Evolutionary conservation across 2,888 invertebrate genomes (phyloP), one percentile per base, ranked within the genome.

Genomic region (Nesidiocoris tenuis): DNA sequence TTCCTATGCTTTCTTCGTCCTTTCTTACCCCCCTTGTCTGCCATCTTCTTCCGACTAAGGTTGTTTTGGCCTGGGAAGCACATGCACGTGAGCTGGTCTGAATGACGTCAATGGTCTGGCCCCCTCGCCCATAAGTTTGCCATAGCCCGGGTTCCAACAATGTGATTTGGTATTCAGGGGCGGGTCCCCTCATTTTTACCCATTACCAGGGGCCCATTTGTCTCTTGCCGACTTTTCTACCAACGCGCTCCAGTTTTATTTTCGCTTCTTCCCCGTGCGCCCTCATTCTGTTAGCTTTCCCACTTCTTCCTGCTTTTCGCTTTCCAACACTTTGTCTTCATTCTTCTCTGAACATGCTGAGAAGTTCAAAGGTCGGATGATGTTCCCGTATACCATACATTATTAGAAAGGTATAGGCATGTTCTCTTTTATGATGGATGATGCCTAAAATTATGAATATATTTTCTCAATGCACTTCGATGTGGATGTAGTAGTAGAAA

Each of bases 201-300:
- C 75, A 75, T 75, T 75, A 75, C 75, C 75, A 68, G 61, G 61
- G 75, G 54, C 68, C 75, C 75, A 75, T 75, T 75, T 75, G 75
- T 75, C 75, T 75, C 67, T 24, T 74, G 65, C 56, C 55, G 65
- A 56, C 74, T 65, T 74, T 65, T 21, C 61, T 19, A 39, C 39
- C 39, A 39, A 39, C 39, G 12, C 39, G 39, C 39, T 39, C 39
- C 12, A 39, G 39, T 39, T 39, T 39, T 39, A 39, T 39, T 39
- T 39, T 39, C 39, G 39, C 39, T 39, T 39, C 39, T 39, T 39
- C 39, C 39, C 12, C 39, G 39, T 12, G 39, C 57, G 19, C 39
- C 56, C 18, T 18, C 59, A 64, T 65, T 61, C 59, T 23, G 18
- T 63, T 19, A 63, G 19, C 19, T 25, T 68, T 21, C 54, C n/a